A percentile compares a stretch with the other conserved stretches of the same genome.
Evolutionary conservation across 2,888 invertebrate genomes (phyloP).

Genomic region (Tipula helvola): DNA sequence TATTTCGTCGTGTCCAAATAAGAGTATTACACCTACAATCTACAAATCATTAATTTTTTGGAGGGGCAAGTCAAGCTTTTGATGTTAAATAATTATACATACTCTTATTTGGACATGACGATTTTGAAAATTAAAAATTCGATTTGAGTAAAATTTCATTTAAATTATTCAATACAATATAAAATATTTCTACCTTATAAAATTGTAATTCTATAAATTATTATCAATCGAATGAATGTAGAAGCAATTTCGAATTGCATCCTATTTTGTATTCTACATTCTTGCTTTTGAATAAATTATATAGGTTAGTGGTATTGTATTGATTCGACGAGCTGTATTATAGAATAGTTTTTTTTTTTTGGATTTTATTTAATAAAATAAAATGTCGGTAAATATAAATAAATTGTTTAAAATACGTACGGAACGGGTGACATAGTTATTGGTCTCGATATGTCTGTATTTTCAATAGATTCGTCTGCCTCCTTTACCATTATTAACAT

Average conservation of each 20-base stretch:
- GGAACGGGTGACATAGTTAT: conserved; percentile 19
- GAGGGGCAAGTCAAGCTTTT: no score
- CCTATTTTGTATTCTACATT: not conserved
- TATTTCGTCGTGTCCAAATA: no score
- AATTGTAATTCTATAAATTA: not conserved
- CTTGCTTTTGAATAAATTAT: not conserved
- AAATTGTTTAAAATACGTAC: conserved; percentile 17
- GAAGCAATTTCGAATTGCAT: not conserved
- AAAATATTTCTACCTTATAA: not conserved
- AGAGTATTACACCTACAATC: no score
- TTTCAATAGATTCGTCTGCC: conserved; percentile 15
- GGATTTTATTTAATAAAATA: not conserved
- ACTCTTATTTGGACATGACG: no score
- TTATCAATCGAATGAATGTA: not conserved
- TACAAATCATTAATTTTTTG: no score
- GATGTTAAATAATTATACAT: no score
- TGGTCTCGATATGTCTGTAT: conserved; percentile 19
- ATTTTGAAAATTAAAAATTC: no score
- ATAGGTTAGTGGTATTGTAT: not conserved
- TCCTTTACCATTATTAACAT: not conserved
- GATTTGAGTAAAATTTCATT: no score
- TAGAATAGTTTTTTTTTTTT: not conserved
- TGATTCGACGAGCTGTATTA: not conserved
- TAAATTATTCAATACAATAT: not conserved
- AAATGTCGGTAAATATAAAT: not conserved